phyloP scores from a whole-genome alignment of 2,888 invertebrate species.

The Dichetophora obliterata region DNA sequence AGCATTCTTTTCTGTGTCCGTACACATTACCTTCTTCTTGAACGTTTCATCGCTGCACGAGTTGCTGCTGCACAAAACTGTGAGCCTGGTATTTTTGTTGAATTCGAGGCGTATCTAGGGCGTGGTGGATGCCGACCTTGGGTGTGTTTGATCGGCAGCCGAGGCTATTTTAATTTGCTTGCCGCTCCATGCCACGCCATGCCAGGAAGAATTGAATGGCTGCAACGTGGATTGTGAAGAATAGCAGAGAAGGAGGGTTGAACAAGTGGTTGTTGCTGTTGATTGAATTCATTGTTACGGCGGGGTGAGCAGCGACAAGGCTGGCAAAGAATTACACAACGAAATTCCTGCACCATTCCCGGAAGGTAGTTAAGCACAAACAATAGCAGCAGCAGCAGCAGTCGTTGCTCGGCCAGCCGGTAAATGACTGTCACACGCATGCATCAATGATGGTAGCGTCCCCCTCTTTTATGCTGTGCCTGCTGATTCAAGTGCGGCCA shows the following conservation, averaged over 20 bases:
- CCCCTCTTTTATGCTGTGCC: background rate
- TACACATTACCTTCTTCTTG: background rate
- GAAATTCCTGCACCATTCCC: background rate
- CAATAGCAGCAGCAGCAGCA: background rate
- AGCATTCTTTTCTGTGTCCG: background rate
- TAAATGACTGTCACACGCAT: constrained; percentile 7
- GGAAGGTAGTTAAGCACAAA: constrained; percentile 6
- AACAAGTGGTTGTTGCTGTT: constrained; percentile 10
- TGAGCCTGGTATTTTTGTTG: constrained; percentile 67
- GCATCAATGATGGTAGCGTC: background rate
- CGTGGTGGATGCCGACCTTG: constrained; percentile 69
- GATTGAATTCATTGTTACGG: background rate
- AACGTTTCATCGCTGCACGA: background rate
- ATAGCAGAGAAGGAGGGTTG: constrained; percentile 1
- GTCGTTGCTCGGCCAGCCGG: background rate
- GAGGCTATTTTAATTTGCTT: constrained; percentile 44
- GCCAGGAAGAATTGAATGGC: background rate
- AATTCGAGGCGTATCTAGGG: constrained; percentile 71
- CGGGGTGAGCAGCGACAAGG: background rate
- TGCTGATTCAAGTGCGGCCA: constrained; percentile 5
- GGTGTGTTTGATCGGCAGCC: constrained; percentile 50
- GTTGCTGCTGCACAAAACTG: constrained; percentile 50
- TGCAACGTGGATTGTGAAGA: background rate
- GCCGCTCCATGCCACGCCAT: constrained; percentile 13
- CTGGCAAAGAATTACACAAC: background rate